A percentile compares a stretch with the other conserved stretches of the same genome.
These are phyloP conservation scores for Bagarius yarrelli DNA, from an alignment of 2,113 vertebrate species.

Conservation along the genomic window DNA sequence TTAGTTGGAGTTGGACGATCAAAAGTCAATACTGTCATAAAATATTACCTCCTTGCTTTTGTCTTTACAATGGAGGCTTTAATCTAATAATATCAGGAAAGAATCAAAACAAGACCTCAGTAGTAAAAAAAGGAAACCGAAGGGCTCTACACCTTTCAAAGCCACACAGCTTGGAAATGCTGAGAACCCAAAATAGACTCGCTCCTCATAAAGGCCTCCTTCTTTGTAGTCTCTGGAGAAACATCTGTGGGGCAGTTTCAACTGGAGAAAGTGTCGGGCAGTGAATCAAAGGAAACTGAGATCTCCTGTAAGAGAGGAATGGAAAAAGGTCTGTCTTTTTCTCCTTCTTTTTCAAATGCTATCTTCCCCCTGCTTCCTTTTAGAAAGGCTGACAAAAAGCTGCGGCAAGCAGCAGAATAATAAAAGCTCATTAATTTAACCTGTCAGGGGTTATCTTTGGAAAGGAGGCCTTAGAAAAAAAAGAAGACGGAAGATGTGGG, in stretches of 20 bases:
- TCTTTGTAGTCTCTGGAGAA: slow-evolving; percentile 79
- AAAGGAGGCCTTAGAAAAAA: slow-evolving; percentile 66
- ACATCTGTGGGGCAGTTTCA: slow-evolving; percentile 82
- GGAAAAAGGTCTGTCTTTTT: slow-evolving; percentile 64
- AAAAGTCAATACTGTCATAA: slow-evolving; percentile 71
- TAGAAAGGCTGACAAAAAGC: slow-evolving; percentile 44
- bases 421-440: slow-evolving; percentile 75
- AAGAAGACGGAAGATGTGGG: slow-evolving; percentile 57
- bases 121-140: slow-evolving; percentile 55
- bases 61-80: slow-evolving; percentile 70
- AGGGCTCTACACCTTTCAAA: slow-evolving; percentile 60
- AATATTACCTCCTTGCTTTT: slow-evolving; percentile 71
- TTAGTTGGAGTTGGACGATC: slow-evolving; percentile 56
- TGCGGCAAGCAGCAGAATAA: slow-evolving; percentile 69
- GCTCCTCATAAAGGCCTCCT: slow-evolving; percentile 76
- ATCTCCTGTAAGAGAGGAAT: slow-evolving; percentile 70
- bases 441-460: slow-evolving; percentile 72
- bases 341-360: slow-evolving; percentile 49
- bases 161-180: slow-evolving; percentile 68
- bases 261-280: slow-evolving; percentile 74
- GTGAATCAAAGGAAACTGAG: slow-evolving; percentile 75
- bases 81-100: slow-evolving; percentile 78
- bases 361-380: slow-evolving; percentile 53
- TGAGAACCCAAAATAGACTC: slow-evolving; percentile 73
- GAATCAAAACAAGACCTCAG: slow-evolving; percentile 71